Base-by-base conservation (phyloP, 2,888 invertebrate genomes). In the Stratiomys singularior region DNA sequence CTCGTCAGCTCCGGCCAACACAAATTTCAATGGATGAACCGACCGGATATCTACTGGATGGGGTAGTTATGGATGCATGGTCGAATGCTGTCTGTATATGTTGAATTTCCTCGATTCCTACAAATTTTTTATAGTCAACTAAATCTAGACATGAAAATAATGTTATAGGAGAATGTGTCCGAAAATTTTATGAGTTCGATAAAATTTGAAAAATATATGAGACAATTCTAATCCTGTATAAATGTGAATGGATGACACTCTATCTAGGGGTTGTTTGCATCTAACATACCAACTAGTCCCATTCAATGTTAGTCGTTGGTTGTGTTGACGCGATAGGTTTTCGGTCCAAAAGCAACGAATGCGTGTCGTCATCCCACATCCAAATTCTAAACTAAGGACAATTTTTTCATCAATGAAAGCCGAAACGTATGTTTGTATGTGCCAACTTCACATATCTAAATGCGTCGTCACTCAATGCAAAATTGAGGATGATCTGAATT, bases 161-260 rank as follows among this genome's bases (percentile, higher is more conserved):
- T 64, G 67, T 67, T 67, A 37, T 67, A 46, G n/a, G 64, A 37
- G 67, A 37, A 67, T 67, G 67, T 67, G 44, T 44, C 46, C 46
- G 21, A 67, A 67, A 67, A 11, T 67, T 67, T 67, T 44, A 67
- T 23, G 46, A 67, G 9, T 67, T 46, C 67, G 44, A 67, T 67
- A 67, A 67, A 67, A 44, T 67, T 67, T 67, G 44, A 44, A 67
- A 67, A 44, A 67, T 67, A 67, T 67, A 67, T 44, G 67, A 44
- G 67, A 67, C 67, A 67, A 44, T 67, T 23, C 23, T 67, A 67
- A 67, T 67, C 67, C 67, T 18, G n/a, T n/a, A 60, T 15, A 15
- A n/a, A 52, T 60, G 60, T 60, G 60, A 2, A 44, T 67, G 67
- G n/a, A 60, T 25, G 37, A 3, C 37, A 9, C 37, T 37, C 37